A percentile compares a stretch with the other conserved stretches of the same genome.
These are phyloP conservation scores for Cantharis rufa DNA, from an alignment of 2,888 invertebrate species.

Conservation along the genomic window DNA sequence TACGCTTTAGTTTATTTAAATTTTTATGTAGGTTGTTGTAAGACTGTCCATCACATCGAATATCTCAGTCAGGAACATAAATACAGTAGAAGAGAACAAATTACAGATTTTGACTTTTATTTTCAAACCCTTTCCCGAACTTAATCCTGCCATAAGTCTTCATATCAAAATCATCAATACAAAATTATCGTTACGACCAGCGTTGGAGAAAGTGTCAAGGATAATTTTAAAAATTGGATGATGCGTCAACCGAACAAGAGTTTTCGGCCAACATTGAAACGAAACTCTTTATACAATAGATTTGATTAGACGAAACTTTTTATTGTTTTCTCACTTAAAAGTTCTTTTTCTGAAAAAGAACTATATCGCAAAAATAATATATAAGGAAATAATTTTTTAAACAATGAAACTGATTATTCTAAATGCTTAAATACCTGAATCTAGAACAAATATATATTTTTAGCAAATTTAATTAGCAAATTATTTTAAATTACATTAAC, in stretches of 20 bases:
- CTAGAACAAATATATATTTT: not conserved
- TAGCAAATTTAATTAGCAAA: not conserved
- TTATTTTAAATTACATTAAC: not conserved
- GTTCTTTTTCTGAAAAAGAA: not conserved
- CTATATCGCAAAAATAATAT: no score
- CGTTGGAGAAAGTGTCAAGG: not conserved
- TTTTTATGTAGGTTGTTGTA: slow-evolving; percentile 28
- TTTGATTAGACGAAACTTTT: not conserved
- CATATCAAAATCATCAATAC: not conserved
- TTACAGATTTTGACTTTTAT: not conserved
- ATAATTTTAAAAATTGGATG: not conserved
- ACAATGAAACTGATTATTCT: not conserved
- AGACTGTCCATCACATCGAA: slow-evolving; percentile 28
- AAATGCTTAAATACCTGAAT: not conserved
- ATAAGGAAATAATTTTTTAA: not conserved
- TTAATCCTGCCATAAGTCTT: not conserved
- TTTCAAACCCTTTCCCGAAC: not conserved
- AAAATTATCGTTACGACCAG: not conserved
- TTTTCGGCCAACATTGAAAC: not conserved
- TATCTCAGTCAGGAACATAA: slow-evolving; percentile 19
- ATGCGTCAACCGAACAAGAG: not conserved
- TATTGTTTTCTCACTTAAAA: not conserved
- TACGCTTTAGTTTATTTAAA: slow-evolving; percentile 26
- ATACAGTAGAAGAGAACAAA: slow-evolving; percentile 10
- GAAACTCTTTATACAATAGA: not conserved